These are phyloP conservation scores for Orgyia antiqua DNA, from an alignment of 2,888 invertebrate species.

Conservation along the genomic window DNA sequence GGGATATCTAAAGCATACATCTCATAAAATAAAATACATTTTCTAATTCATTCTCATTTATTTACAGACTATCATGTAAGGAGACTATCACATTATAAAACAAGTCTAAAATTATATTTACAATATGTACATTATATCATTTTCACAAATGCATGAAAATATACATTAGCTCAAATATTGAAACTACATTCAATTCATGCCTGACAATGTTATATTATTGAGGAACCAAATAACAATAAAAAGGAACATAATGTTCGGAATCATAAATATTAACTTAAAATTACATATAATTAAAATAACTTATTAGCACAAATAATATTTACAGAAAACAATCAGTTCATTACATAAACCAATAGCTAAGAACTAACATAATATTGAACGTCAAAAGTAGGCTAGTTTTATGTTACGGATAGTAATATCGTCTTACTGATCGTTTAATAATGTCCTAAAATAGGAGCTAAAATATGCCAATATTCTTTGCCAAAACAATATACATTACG, in stretches of 20 bases:
- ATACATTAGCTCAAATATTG: conserved; percentile 35
- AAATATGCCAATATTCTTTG: too few species aligned
- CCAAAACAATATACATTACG: too few species aligned
- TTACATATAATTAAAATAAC: conserved; percentile 41
- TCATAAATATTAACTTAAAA: conserved; percentile 23
- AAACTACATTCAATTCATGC: conserved; percentile 25
- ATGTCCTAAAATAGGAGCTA: too few species aligned
- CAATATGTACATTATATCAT: conserved; percentile 45
- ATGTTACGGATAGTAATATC: too few species aligned
- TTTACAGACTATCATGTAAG: conserved; percentile 72
- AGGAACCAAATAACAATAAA: conserved; percentile 49
- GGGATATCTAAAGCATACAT: too few species aligned
- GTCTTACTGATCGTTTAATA: too few species aligned
- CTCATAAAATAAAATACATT: conserved; percentile 27
- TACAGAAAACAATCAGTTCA: conserved; percentile 41
- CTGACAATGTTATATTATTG: conserved; percentile 32
- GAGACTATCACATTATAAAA: conserved; percentile 71
- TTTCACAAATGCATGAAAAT: conserved; percentile 52
- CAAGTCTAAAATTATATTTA: conserved; percentile 68
- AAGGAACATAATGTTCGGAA: conserved; percentile 42
- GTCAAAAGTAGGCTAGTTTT: too few species aligned
- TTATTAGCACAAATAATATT: conserved; percentile 31
- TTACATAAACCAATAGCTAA: conserved; percentile 30
- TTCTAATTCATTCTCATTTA: conserved; percentile 69
- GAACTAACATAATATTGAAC: too few species aligned